These are phyloP conservation scores for Baronia brevicornis DNA, from an alignment of 2,888 invertebrate species.

Conservation along the genomic window DNA sequence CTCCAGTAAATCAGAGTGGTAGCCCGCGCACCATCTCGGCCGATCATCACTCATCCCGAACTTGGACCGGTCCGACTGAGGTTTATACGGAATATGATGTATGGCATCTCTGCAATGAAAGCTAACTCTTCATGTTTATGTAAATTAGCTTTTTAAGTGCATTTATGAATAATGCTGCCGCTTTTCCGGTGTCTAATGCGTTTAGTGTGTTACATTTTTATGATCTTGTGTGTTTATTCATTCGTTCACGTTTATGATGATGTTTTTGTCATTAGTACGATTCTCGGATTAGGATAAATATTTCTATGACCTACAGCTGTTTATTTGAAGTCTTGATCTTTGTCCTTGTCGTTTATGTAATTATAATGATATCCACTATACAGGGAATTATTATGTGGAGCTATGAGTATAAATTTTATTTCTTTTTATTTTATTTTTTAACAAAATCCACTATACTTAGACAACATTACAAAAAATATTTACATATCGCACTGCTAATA, in stretches of 20 bases:
- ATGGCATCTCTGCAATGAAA: conserved; percentile 21
- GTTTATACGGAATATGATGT: conserved; percentile 27
- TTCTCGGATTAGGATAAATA: too few species aligned
- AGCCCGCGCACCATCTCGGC: conserved; percentile 25
- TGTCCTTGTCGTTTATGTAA: background rate
- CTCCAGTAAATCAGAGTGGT: conserved; percentile 49
- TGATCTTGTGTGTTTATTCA: too few species aligned
- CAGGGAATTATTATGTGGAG: too few species aligned
- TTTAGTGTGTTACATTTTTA: conserved; percentile 10
- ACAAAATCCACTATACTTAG: too few species aligned
- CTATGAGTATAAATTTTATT: too few species aligned
- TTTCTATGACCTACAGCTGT: too few species aligned
- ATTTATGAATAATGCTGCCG: conserved; percentile 14
- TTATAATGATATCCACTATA: too few species aligned
- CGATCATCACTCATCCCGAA: conserved; percentile 42
- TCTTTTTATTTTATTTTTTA: too few species aligned
- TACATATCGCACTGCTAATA: too few species aligned
- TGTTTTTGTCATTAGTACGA: too few species aligned
- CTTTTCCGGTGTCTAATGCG: conserved; percentile 8
- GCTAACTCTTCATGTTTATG: conserved; percentile 27
- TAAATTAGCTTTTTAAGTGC: conserved; percentile 22
- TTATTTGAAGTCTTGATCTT: background rate
- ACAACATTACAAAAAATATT: too few species aligned
- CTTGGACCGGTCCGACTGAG: conserved; percentile 15
- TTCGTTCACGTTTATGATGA: too few species aligned